These are phyloP conservation scores for Oscheius sp. DNA, from an alignment of 2,888 invertebrate species.

Conservation along the genomic window DNA sequence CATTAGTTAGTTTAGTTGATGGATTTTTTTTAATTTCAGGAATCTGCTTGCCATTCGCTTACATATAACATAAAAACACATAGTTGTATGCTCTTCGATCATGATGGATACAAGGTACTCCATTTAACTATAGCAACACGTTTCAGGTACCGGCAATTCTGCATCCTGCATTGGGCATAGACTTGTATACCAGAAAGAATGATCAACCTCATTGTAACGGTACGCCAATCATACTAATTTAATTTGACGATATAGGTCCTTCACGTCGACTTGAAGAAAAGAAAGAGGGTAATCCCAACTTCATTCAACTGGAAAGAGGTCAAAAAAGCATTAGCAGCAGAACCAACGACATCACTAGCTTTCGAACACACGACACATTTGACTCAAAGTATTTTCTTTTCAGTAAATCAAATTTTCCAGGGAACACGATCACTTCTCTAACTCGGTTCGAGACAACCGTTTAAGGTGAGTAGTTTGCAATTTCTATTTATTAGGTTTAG, in stretches of 20 bases:
- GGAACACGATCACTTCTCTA: neutral
- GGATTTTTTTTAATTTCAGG: constrained; percentile 32
- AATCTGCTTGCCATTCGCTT: constrained; percentile 59
- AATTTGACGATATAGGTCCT: neutral
- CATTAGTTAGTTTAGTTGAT: neutral
- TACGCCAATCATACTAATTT: neutral
- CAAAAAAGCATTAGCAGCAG: neutral
- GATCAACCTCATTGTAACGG: constrained; percentile 61
- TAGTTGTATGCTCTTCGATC: constrained; percentile 64
- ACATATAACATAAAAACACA: constrained; percentile 63
- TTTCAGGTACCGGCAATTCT: constrained; percentile 60
- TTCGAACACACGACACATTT: constrained; percentile 19
- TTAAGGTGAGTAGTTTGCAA: neutral
- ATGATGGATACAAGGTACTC: constrained; percentile 58
- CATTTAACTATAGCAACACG: neutral
- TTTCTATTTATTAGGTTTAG: neutral
- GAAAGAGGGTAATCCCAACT: constrained; percentile 18
- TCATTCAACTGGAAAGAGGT: neutral
- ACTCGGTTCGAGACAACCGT: neutral
- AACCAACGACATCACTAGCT: constrained; percentile 22
- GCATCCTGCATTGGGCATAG: constrained; percentile 64
- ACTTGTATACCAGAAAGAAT: constrained; percentile 60
- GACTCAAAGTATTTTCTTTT: no score
- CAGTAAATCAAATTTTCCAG: neutral
- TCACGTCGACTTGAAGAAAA: neutral